These are phyloP conservation scores for Caiman crocodilus DNA, from an alignment of 2,797 vertebrate genomes.

Conservation along the genomic window DNA sequence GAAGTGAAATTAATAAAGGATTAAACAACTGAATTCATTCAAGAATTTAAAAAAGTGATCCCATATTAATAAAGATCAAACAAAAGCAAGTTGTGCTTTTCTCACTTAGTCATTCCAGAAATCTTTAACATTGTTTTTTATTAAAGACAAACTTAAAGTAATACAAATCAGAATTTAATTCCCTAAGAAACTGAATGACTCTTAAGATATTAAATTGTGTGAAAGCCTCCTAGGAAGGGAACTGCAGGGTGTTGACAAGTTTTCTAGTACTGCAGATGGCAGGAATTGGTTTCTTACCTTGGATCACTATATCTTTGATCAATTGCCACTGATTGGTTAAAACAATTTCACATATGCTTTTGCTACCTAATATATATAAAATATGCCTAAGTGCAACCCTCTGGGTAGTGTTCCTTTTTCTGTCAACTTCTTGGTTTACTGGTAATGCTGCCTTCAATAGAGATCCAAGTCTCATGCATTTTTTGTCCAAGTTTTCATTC, in stretches of 20 bases:
- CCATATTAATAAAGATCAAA: neutral
- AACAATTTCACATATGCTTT: conserved; percentile 15
- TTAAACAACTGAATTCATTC: neutral
- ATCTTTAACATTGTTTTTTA: neutral
- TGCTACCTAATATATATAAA: conserved; percentile 25
- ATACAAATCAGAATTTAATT: neutral
- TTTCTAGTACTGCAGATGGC: conserved; percentile 55
- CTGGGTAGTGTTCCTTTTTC: neutral
- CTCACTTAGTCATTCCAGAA: neutral
- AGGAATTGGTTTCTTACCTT: conserved; percentile 64
- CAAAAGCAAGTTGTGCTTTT: neutral
- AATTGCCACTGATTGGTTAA: conserved; percentile 46
- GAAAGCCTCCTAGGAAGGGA: conserved; percentile 16
- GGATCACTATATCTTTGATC: conserved; percentile 41
- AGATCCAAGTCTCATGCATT: neutral
- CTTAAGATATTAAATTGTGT: neutral
- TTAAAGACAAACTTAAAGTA: neutral
- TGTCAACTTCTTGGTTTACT: neutral
- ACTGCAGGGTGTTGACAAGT: conserved; percentile 34
- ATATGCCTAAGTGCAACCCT: neutral
- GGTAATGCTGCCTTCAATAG: neutral
- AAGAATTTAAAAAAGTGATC: neutral
- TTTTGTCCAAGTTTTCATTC: neutral
- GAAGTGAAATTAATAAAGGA: neutral
- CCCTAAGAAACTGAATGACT: conserved; percentile 16